Percentiles rank a stretch among this genome's conserved stretches.
Conservation (phyloP, 2,113 vertebrate genomes). For the Oxyruncus cristatus region DNA sequence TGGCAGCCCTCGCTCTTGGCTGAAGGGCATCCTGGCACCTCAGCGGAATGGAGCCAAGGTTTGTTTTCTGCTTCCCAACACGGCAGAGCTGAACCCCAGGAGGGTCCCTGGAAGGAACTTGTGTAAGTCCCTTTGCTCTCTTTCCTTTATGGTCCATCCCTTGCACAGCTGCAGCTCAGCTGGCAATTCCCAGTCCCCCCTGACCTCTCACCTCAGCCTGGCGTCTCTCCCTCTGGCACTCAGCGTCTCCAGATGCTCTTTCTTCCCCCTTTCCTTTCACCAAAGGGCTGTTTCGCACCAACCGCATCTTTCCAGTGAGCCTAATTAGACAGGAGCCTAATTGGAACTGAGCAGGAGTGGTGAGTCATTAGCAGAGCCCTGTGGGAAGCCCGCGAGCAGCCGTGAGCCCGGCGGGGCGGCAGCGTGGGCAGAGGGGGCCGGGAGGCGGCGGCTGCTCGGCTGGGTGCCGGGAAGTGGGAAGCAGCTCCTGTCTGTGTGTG, state of each 20-base stretch:
- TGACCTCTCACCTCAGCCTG: background rate
- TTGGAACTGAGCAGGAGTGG: background rate
- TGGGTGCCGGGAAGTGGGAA: background rate
- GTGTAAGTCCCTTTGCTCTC: background rate
- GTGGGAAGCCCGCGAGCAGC: background rate
- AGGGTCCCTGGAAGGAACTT: too few species aligned
- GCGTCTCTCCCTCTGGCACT: background rate
- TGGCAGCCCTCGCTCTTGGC: background rate
- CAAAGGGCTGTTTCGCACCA: background rate
- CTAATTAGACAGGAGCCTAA: constrained; percentile 46
- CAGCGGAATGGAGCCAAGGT: background rate
- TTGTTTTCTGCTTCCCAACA: background rate
- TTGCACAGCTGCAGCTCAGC: background rate
- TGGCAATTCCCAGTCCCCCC: background rate
- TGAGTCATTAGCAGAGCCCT: constrained; percentile 17
- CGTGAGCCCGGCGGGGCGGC: background rate
- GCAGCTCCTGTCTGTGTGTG: background rate
- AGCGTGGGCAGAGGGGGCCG: background rate
- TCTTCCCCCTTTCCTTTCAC: background rate
- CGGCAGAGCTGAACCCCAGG: background rate
- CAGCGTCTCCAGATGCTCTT: background rate
- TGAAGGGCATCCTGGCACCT: background rate
- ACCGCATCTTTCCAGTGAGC: background rate
- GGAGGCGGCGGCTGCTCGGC: background rate
- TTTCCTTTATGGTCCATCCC: background rate